phyloP scores from a whole-genome alignment of 2,888 invertebrate genomes.

The Cephalotes varians region DNA sequence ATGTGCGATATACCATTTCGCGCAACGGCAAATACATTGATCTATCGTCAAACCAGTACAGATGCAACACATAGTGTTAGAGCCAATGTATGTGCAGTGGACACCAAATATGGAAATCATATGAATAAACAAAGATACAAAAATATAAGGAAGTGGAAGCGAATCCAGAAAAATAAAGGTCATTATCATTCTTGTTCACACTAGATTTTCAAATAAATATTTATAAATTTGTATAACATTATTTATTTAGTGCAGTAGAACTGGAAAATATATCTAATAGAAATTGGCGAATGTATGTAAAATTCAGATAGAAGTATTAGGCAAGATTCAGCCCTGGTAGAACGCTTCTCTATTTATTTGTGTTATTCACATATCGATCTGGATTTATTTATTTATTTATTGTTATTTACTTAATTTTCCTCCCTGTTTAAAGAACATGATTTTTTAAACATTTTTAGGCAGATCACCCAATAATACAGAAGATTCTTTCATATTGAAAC shows the following conservation, averaged over 20 bases:
- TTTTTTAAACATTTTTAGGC: constrained; percentile 69
- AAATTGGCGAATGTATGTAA: too few species aligned
- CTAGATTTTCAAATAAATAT: background rate
- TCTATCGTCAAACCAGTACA: constrained; percentile 35
- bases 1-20: constrained; percentile 58
- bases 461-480: constrained; percentile 79
- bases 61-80: background rate
- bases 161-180: constrained; percentile 73
- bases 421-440: background rate
- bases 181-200: background rate
- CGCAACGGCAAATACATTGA: constrained; percentile 42
- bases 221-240: background rate
- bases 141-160: constrained; percentile 79
- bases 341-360: background rate
- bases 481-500: constrained; percentile 87
- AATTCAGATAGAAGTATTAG: too few species aligned
- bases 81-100: background rate
- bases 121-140: constrained; percentile 76
- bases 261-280: too few species aligned
- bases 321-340: background rate
- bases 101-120: constrained; percentile 34
- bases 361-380: background rate
- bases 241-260: too few species aligned
- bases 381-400: background rate
- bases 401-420: background rate